A percentile compares a stretch with the other conserved stretches of the same genome.
These are phyloP conservation scores for Rotaria macrura DNA, from an alignment of 2,888 invertebrate species.

Conservation along the genomic window DNA sequence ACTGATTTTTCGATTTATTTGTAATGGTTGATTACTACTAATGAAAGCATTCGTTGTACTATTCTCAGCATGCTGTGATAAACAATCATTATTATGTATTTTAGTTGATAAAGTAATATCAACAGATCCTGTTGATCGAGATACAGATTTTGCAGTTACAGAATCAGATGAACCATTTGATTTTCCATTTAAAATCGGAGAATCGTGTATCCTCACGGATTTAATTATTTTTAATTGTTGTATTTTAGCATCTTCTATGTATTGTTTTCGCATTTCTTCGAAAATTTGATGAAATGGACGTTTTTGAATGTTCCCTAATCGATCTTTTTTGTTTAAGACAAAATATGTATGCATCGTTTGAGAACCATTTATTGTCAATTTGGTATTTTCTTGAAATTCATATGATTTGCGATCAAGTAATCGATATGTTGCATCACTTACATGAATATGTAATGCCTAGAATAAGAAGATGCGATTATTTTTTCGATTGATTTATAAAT, in stretches of 20 bases:
- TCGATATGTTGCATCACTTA: constrained; percentile 24
- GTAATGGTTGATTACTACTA: background rate
- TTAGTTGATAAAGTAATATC: background rate
- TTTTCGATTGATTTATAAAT: too few relatives aligned
- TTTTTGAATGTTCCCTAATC: constrained; percentile 9
- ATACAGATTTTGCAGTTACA: background rate
- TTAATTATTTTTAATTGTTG: background rate
- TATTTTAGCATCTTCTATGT: background rate
- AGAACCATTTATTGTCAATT: constrained; percentile 24
- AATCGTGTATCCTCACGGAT: background rate
- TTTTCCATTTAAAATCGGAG: background rate
- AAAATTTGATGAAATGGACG: constrained; percentile 24
- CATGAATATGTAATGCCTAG: constrained; percentile 26
- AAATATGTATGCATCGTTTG: constrained; percentile 20
- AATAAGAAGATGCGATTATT: background rate
- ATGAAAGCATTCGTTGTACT: background rate
- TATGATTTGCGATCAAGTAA: constrained; percentile 24
- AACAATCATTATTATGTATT: background rate
- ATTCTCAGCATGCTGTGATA: background rate
- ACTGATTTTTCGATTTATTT: background rate
- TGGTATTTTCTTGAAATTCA: constrained; percentile 21
- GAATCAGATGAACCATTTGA: background rate
- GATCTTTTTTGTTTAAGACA: constrained; percentile 24
- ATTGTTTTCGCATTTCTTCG: constrained; percentile 4
- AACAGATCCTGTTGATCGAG: background rate